Evolutionary conservation across 2,797 vertebrate species (phyloP), one percentile per base, ranked within the genome.

Genomic region (Neomorphus geoffroyi): DNA sequence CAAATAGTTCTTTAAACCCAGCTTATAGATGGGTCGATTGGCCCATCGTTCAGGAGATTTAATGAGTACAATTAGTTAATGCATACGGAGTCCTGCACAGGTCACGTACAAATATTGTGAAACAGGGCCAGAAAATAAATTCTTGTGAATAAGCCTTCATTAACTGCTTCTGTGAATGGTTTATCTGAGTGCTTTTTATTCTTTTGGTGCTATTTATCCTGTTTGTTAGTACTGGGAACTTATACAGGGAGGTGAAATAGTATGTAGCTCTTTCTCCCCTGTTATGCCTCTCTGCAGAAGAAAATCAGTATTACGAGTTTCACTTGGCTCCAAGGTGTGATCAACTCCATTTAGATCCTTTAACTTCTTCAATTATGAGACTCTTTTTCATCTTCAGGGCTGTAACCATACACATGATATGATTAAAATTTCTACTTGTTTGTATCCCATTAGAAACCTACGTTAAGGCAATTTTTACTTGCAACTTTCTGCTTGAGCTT

Each of bases 191-290:
- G 10, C 10, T 82, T 39, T 33, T 28, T 18, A 3, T 50, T 78
- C 30, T 84, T 75, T 48, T 35, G 24, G 17, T 80, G 61, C 48
- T 48, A 5, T 66, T 91, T 46, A 6, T 83, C 28, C 35, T 61
- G 10, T 54, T 61, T 30, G 14, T 33, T 78, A 67, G 18, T 56
- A 45, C 19, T 45, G 30, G 33, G 48, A 73, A 5, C 67, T 58
- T 46, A 4, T 1, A 18, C 3, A 1, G 1, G 6, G 39, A 15
- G 10, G 18, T 77, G n/a, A 79, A 69, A 11, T 37, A 62, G 11
- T 48, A 7, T 46, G 10, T 35, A 32, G 54, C 21, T 53, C 4
- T 39, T 46, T 16, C 7, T 85, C 19, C 28, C 14, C 22, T 46
- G 15, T 64, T 60, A 73, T 1, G 7, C 11, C 28, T 57, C 43